Percentiles rank a stretch among this genome's conserved stretches.
Evolutionary conservation across 2,797 vertebrate species (phyloP).

Genomic region (Pitangus sulphuratus): DNA sequence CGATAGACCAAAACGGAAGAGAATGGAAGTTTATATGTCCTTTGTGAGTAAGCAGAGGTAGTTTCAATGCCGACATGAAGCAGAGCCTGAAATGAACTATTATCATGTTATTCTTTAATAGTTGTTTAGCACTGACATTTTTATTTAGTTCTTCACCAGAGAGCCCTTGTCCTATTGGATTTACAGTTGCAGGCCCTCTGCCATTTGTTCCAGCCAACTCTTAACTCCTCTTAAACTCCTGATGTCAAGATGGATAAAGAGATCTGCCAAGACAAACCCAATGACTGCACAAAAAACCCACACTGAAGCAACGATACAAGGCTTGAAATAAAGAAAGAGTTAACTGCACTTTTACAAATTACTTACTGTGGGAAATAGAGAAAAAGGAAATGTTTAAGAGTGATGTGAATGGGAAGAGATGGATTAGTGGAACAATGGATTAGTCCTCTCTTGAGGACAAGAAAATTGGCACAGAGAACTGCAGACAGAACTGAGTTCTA

Average conservation of each 20-base stretch:
- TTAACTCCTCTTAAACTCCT: background rate
- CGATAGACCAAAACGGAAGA: background rate
- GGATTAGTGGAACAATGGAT: background rate
- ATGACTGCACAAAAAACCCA: background rate
- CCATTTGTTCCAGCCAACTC: slow-evolving; percentile 10
- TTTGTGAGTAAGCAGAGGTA: background rate
- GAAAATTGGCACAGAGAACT: background rate
- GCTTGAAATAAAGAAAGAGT: background rate
- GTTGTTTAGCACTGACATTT: background rate
- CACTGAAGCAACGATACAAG: background rate
- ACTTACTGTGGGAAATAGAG: background rate
- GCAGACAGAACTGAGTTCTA: background rate
- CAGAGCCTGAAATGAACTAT: background rate
- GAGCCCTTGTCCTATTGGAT: background rate
- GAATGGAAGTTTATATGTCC: background rate
- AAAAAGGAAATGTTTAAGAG: background rate
- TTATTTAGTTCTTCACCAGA: background rate
- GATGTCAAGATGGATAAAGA: background rate
- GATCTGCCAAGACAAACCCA: background rate
- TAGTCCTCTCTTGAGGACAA: background rate
- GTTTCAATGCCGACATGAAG: background rate
- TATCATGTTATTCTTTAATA: background rate
- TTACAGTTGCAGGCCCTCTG: slow-evolving; percentile 7
- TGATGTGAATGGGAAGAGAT: background rate
- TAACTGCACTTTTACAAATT: background rate